Conservation (phyloP, 2,888 invertebrate genomes). For the Hedya salicella region DNA sequence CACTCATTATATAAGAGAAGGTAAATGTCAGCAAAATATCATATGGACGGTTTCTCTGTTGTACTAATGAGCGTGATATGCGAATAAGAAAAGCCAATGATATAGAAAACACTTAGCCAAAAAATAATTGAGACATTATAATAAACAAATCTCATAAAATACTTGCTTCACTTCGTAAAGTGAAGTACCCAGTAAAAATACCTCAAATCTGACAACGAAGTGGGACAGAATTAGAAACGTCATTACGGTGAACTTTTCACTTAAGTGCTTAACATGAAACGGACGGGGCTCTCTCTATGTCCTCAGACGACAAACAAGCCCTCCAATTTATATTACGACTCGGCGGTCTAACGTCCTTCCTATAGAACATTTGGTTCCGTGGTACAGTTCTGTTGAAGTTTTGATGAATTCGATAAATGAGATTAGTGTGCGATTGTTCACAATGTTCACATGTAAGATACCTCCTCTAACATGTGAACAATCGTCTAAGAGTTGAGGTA, state of each 20-base stretch:
- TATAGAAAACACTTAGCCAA: too few relatives aligned
- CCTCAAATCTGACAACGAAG: constrained; percentile 10
- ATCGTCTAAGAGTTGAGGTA: too few relatives aligned
- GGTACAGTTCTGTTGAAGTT: neutral
- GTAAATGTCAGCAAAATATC: too few relatives aligned
- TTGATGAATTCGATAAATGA: too few relatives aligned
- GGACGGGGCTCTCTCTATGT: constrained; percentile 15
- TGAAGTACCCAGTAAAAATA: neutral
- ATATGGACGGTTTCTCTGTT: too few relatives aligned
- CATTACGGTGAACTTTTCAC: constrained; percentile 21
- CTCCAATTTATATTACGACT: constrained; percentile 36
- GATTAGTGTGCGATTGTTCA: too few relatives aligned
- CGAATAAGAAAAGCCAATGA: too few relatives aligned
- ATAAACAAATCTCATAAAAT: neutral
- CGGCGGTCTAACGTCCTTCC: neutral
- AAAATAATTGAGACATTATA: neutral
- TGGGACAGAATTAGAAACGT: constrained; percentile 16
- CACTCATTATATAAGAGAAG: too few relatives aligned
- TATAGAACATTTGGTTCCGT: constrained; percentile 21
- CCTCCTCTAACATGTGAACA: too few relatives aligned
- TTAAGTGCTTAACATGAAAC: constrained; percentile 33
- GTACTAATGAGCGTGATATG: too few relatives aligned
- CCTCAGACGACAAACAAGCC: constrained; percentile 6
- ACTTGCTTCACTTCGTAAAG: neutral
- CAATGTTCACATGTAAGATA: too few relatives aligned